phyloP scores from a whole-genome alignment of 2,888 invertebrate genomes.

The Clitarchus hookeri region DNA sequence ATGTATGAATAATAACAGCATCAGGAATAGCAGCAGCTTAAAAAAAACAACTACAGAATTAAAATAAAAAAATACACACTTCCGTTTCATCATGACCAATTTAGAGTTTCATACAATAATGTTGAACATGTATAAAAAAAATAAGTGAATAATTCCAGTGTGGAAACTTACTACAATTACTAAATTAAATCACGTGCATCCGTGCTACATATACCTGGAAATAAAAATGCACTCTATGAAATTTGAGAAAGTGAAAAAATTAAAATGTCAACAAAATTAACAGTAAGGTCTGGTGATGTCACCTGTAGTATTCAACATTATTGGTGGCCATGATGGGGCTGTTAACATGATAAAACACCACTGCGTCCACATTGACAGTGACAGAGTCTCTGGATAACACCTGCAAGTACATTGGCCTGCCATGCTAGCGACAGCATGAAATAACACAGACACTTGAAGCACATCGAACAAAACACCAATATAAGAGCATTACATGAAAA shows the following conservation, averaged over 20 bases:
- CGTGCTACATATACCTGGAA: not conserved
- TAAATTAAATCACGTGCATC: not conserved
- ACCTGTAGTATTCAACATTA: conserved; percentile 53
- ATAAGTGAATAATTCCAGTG: not conserved
- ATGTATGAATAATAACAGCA: too few relatives aligned
- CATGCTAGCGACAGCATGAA: conserved; percentile 17
- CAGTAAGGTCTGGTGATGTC: conserved; percentile 7
- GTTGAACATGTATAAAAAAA: not conserved
- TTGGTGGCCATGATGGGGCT: conserved; percentile 52
- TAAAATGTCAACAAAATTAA: not conserved
- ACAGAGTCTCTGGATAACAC: conserved; percentile 63
- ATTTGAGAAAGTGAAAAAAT: not conserved
- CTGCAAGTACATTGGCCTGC: conserved; percentile 48
- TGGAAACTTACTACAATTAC: not conserved
- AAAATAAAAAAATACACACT: not conserved
- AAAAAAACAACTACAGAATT: not conserved
- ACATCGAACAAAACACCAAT: not conserved
- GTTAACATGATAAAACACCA: conserved; percentile 55
- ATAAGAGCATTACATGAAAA: not conserved
- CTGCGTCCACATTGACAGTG: conserved; percentile 64
- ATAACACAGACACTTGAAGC: conserved; percentile 24
- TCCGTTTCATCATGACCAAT: not conserved
- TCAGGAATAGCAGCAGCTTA: not conserved
- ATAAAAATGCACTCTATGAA: not conserved
- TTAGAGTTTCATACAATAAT: too few relatives aligned